phyloP scores from a whole-genome alignment of 1,140 invertebrate species.

The Spodoptera frugiperda region DNA sequence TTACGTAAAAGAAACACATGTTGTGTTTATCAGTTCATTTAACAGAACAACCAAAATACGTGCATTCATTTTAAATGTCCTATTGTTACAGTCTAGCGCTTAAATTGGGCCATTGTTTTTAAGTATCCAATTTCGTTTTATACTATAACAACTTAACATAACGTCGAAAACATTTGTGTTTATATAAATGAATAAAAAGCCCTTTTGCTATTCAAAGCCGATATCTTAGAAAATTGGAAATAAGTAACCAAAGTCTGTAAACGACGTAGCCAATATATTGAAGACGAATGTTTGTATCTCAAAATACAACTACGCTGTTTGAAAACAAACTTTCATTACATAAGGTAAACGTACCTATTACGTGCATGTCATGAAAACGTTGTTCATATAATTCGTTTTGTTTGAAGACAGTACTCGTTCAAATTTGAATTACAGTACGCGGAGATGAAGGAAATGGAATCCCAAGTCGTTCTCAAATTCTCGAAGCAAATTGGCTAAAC shows the following conservation, averaged over 20 bases:
- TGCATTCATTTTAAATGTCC: not conserved
- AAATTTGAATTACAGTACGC: constrained; percentile 50
- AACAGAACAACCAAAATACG: not conserved
- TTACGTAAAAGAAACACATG: too few relatives aligned
- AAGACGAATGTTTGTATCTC: not conserved
- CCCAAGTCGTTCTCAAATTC: constrained; percentile 53
- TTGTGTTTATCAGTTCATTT: too few relatives aligned
- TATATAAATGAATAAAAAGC: not conserved
- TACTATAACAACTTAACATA: not conserved
- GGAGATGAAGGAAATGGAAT: constrained; percentile 49
- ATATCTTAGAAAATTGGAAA: not conserved
- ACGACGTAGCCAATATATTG: not conserved
- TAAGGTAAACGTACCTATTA: not conserved
- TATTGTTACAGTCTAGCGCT: not conserved
- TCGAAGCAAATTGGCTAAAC: constrained; percentile 68
- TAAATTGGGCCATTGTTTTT: not conserved
- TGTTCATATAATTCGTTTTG: constrained; percentile 30
- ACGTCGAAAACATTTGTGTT: not conserved
- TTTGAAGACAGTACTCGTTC: constrained; percentile 20
- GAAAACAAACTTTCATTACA: not conserved
- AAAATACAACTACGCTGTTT: not conserved
- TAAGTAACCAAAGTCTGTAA: not conserved
- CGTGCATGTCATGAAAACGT: constrained; percentile 9
- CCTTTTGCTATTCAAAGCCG: not conserved
- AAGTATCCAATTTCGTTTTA: not conserved